A percentile compares a stretch with the other conserved stretches of the same genome.
phyloP scores from a whole-genome alignment of 53 echinoderm and acorn worm species.

The Holothuria scabra region DNA sequence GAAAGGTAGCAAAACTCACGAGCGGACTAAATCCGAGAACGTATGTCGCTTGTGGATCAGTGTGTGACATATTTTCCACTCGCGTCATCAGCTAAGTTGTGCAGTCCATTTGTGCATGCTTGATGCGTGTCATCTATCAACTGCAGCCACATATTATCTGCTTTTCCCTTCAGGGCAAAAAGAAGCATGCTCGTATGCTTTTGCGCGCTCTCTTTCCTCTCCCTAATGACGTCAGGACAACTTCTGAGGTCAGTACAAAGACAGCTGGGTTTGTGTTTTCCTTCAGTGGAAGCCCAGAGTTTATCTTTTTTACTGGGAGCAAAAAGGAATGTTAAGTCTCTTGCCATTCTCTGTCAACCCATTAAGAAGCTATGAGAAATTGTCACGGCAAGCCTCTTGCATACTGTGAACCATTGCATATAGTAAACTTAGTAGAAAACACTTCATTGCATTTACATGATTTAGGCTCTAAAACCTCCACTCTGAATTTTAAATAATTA shows the following conservation, averaged over 20 bases:
- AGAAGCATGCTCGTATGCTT: background rate
- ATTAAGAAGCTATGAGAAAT: no score
- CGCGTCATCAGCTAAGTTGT: constrained; percentile 17
- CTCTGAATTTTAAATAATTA: no score
- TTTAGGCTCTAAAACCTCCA: no score
- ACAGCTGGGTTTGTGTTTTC: constrained; percentile 29
- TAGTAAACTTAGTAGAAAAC: no score
- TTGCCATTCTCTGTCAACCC: constrained; percentile 1
- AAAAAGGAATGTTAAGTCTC: constrained; percentile 40
- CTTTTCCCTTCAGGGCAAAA: constrained; percentile 17
- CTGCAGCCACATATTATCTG: constrained; percentile 29
- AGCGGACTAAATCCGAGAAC: constrained; percentile 13
- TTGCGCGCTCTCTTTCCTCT: background rate
- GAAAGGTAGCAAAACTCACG: constrained; percentile 1
- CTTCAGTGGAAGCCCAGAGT: background rate
- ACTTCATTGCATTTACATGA: no score
- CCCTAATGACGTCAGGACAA: constrained; percentile 29
- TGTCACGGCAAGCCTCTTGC: no score
- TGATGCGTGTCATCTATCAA: constrained; percentile 17
- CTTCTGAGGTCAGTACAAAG: constrained; percentile 17
- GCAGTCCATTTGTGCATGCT: background rate
- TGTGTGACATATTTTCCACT: background rate
- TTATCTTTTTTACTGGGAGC: constrained; percentile 1
- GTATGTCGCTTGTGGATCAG: background rate
- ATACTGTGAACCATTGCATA: no score